Evolutionary conservation across 2,797 vertebrate genomes (phyloP).

Genomic region (Chaunax sp.): DNA sequence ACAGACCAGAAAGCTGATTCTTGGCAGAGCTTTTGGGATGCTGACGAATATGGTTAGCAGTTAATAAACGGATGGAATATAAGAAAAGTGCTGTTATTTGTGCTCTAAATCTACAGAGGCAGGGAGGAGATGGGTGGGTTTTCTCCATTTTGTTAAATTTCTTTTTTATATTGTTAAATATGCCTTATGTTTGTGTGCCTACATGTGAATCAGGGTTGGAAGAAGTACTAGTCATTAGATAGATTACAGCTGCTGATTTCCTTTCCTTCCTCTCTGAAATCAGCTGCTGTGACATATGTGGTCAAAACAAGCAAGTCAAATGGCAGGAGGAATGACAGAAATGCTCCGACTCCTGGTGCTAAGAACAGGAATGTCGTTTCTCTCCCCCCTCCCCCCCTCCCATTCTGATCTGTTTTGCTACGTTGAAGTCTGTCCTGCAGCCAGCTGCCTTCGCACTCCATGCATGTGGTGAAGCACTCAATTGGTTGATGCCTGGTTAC

Average conservation of each 20-base stretch:
- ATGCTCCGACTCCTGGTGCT: neutral
- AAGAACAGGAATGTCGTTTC: too few relatives aligned
- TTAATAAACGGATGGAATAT: too few relatives aligned
- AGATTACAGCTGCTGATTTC: neutral
- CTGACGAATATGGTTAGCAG: neutral
- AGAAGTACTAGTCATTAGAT: neutral
- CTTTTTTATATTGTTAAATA: constrained; percentile 71
- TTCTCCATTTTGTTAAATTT: constrained; percentile 74
- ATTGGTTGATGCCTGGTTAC: constrained; percentile 45
- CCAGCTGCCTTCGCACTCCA: neutral
- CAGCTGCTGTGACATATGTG: constrained; percentile 17
- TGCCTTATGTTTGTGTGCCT: constrained; percentile 63
- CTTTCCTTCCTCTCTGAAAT: neutral
- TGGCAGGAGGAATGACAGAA: neutral
- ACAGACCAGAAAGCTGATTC: neutral
- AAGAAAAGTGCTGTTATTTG: neutral
- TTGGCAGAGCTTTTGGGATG: neutral
- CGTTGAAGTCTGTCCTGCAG: constrained; percentile 37
- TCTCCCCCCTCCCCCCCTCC: too few relatives aligned
- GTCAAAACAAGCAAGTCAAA: neutral
- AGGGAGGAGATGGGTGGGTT: neutral
- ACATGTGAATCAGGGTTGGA: constrained; percentile 12
- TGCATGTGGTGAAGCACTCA: constrained; percentile 5
- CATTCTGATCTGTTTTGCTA: constrained; percentile 9
- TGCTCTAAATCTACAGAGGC: constrained; percentile 22